Conservation (phyloP, 2,797 vertebrate genomes). For the Acropternis orthonyx region DNA sequence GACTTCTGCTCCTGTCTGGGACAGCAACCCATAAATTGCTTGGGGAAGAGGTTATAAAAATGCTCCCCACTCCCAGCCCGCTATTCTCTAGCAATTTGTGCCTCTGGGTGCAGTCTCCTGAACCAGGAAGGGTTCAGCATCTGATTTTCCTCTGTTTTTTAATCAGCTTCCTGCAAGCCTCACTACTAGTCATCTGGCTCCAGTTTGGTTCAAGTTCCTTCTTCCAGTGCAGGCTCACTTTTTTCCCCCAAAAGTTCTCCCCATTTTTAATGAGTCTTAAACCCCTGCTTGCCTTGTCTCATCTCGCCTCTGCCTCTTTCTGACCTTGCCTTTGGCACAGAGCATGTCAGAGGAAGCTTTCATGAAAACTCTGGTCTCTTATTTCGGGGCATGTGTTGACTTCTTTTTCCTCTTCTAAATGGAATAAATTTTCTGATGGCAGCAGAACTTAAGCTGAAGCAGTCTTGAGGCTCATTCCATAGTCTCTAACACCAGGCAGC, state of each 20-base stretch:
- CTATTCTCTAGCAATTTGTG: background rate
- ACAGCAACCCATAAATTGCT: background rate
- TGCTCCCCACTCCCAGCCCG: background rate
- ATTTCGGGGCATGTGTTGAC: background rate
- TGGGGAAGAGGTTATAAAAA: background rate
- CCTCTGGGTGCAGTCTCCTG: background rate
- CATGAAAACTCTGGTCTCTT: background rate
- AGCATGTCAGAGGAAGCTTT: background rate
- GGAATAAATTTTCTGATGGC: background rate
- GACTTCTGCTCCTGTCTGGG: background rate
- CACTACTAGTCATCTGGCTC: background rate
- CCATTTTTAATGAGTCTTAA: background rate
- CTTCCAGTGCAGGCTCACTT: background rate
- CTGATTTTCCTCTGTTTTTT: background rate
- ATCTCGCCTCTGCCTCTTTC: background rate
- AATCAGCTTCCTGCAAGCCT: background rate
- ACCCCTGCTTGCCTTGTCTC: background rate
- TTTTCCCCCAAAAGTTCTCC: background rate
- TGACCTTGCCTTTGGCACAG: background rate
- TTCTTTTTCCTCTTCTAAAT: background rate
- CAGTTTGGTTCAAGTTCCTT: background rate
- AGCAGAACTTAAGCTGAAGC: background rate
- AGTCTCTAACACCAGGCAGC: accelerated
- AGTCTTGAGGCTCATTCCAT: accelerated
- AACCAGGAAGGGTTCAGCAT: background rate